A percentile compares a stretch with the other conserved stretches of the same genome.
Conservation (phyloP, 2,113 vertebrate genomes). For the Asarcornis scutulata region DNA sequence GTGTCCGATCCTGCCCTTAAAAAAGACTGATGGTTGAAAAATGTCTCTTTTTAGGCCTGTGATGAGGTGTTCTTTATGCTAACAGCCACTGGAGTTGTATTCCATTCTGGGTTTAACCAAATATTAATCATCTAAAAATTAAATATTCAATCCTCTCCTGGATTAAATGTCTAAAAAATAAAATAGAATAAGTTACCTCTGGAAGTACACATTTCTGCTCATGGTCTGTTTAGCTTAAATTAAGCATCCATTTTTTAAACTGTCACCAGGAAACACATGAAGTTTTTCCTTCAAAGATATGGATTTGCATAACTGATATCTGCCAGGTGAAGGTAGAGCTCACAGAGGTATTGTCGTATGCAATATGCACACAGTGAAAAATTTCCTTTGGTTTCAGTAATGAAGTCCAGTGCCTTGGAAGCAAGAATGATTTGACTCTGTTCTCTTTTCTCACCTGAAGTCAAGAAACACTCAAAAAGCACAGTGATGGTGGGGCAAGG, state of each 20-base stretch:
- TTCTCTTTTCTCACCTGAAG: neutral
- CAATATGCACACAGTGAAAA: neutral
- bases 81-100: rapidly evolving
- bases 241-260: neutral
- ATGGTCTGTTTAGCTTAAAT: rapidly evolving
- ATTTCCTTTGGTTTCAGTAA: neutral
- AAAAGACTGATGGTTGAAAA: no score
- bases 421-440: neutral
- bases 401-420: neutral
- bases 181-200: neutral
- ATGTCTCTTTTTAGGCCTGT: neutral
- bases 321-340: neutral
- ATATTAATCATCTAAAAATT: neutral
- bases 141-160: rapidly evolving
- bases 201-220: neutral
- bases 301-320: neutral
- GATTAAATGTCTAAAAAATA: neutral
- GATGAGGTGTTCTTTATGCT: neutral
- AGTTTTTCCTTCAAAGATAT: neutral
- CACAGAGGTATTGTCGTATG: neutral
- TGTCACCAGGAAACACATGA: neutral
- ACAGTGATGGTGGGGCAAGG: rapidly evolving
- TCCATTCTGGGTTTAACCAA: neutral
- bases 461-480: neutral
- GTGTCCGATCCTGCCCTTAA: neutral